Conservation (phyloP, 2,113 vertebrate species). For the Xiphophorus couchianus region DNA sequence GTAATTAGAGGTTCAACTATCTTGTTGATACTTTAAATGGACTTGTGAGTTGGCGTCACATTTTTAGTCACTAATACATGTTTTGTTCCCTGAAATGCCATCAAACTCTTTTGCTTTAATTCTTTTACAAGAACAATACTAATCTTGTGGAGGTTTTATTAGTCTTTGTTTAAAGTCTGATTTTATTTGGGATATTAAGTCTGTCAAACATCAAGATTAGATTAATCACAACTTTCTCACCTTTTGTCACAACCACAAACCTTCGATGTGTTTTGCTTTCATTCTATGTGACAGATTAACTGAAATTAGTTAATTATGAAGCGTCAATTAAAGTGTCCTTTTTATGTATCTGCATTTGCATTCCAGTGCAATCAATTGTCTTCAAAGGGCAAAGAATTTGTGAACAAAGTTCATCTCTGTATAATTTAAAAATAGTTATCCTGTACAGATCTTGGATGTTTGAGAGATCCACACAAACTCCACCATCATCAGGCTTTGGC, state of each 20-base stretch:
- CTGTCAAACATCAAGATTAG: not conserved
- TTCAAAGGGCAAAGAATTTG: not conserved
- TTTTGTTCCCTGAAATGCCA: not conserved
- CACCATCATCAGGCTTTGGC: no score
- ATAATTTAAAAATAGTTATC: not conserved
- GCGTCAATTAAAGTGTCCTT: no score
- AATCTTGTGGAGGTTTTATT: not conserved
- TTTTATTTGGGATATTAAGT: not conserved
- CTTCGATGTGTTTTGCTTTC: not conserved
- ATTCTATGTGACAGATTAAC: not conserved
- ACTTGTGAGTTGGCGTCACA: conserved; percentile 10
- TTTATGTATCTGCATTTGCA: not conserved
- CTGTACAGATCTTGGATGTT: no score
- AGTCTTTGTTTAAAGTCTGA: not conserved
- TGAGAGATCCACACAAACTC: no score
- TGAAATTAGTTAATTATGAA: not conserved
- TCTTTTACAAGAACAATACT: not conserved
- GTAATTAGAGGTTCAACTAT: conserved; percentile 3
- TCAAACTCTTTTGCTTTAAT: not conserved
- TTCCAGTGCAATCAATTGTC: not conserved
- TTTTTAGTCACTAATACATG: conserved; percentile 2
- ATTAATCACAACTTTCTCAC: not conserved
- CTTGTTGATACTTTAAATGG: conserved; percentile 13
- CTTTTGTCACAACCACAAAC: not conserved
- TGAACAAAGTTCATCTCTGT: not conserved